phyloP scores from a whole-genome alignment of 2,113 vertebrate species.

The Leptosomus discolor region DNA sequence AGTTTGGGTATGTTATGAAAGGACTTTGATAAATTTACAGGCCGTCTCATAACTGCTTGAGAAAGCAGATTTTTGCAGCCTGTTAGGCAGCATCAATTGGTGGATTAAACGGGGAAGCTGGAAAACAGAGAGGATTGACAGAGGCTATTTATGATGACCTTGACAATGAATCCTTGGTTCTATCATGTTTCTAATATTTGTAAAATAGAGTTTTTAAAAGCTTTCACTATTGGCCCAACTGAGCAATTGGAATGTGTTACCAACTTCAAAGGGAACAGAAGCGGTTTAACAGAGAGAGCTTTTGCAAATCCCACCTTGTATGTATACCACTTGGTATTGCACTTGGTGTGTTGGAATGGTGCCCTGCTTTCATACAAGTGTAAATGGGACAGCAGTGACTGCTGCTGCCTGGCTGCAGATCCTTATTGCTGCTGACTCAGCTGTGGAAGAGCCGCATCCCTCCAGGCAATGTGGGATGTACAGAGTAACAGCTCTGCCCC shows the following conservation, averaged over 20 bases:
- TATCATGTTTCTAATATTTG: not conserved
- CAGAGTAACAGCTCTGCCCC: not conserved
- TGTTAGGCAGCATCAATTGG: not conserved
- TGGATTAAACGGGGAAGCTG: not conserved
- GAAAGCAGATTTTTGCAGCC: not conserved
- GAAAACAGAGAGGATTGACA: not conserved
- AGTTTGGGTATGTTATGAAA: constrained; percentile 6
- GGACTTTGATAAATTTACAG: not conserved
- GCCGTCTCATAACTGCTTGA: not conserved
- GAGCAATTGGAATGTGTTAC: not conserved
- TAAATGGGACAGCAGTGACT: not conserved
- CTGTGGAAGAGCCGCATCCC: not conserved
- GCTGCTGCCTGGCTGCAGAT: not conserved
- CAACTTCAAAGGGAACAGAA: not conserved
- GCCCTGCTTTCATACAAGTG: not conserved
- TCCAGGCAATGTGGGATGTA: not conserved
- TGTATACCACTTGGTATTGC: not conserved
- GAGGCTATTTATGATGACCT: not conserved
- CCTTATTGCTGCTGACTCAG: not conserved
- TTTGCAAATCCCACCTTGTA: not conserved
- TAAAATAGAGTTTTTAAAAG: not conserved
- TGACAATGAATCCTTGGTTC: not conserved
- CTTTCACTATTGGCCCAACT: not conserved
- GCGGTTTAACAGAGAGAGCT: not conserved
- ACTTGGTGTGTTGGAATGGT: not conserved